Percentiles rank a stretch among this genome's conserved stretches.
Evolutionary conservation across 2,797 vertebrate genomes (phyloP).

Genomic region (Coilia nasus): DNA sequence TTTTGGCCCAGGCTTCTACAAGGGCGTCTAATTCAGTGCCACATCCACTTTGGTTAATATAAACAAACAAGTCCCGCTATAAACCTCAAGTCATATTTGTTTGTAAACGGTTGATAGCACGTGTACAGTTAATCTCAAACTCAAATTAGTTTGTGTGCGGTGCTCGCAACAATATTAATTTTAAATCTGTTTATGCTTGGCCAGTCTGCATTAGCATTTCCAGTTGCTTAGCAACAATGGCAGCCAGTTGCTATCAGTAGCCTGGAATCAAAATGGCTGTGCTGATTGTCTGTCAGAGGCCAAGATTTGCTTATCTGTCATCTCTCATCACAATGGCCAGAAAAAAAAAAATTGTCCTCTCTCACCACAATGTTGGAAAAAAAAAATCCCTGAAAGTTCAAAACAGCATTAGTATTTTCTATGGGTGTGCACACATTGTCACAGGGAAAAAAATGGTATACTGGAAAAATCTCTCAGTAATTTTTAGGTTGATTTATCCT

Average conservation of each 20-base stretch:
- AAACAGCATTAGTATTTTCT: constrained; percentile 2
- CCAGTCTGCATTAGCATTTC: constrained; percentile 11
- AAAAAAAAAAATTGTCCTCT: background rate
- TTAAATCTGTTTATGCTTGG: background rate
- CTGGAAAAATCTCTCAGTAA: background rate
- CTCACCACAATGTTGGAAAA: background rate
- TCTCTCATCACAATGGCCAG: background rate
- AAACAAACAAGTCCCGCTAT: background rate
- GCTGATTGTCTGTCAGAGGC: background rate
- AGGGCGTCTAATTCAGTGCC: background rate
- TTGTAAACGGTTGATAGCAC: background rate
- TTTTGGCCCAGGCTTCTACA: background rate
- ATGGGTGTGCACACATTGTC: background rate
- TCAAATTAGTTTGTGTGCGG: constrained; percentile 17
- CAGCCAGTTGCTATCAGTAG: constrained; percentile 4
- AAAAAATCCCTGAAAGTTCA: background rate
- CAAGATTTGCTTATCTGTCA: background rate
- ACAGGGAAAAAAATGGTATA: background rate
- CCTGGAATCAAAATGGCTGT: constrained; percentile 20
- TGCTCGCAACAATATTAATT: background rate
- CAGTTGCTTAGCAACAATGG: constrained; percentile 25
- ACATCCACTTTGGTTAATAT: constrained; percentile 7
- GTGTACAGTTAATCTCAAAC: constrained; percentile 10
- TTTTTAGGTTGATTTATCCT: background rate
- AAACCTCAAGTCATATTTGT: constrained; percentile 3